Evolutionary conservation across 2,888 invertebrate species (phyloP).

Genomic region (Melipona bicolor): DNA sequence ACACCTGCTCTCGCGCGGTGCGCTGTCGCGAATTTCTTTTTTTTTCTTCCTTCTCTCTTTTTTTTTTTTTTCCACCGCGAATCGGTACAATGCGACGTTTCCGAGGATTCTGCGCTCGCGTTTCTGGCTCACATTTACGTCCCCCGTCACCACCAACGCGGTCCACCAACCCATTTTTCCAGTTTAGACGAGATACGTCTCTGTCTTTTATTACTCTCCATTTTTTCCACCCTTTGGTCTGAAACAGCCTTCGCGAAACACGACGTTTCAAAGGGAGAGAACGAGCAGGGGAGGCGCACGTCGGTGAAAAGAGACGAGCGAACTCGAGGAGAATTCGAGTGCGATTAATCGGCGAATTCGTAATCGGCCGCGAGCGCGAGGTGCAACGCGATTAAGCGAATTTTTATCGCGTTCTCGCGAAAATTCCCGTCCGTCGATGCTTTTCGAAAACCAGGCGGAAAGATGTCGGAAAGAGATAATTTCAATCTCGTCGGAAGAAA

Average conservation of each 20-base stretch:
- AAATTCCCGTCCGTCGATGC: not conserved
- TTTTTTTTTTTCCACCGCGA: not conserved
- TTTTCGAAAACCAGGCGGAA: not conserved
- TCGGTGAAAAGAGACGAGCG: not conserved
- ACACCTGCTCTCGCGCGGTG: constrained; percentile 36
- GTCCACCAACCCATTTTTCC: constrained; percentile 29
- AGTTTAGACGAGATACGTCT: constrained; percentile 7
- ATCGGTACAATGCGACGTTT: constrained; percentile 36
- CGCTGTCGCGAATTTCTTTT: constrained; percentile 26
- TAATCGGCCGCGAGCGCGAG: constrained; percentile 9
- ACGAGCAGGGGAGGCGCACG: no score
- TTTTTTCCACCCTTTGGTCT: not conserved
- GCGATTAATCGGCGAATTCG: constrained; percentile 35
- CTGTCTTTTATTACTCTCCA: not conserved
- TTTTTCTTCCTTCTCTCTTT: not conserved
- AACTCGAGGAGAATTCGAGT: constrained; percentile 6
- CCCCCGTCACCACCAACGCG: not conserved
- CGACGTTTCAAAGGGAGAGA: not conserved
- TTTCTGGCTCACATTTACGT: constrained; percentile 20
- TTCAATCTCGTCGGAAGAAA: not conserved
- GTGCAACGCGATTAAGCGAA: constrained; percentile 21
- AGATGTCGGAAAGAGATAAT: not conserved
- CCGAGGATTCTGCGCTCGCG: constrained; percentile 26
- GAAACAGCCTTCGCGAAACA: not conserved
- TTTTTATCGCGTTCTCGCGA: constrained; percentile 17